Base-by-base conservation (phyloP, 2,888 invertebrate species). In the Ischnus inquisitorius region DNA sequence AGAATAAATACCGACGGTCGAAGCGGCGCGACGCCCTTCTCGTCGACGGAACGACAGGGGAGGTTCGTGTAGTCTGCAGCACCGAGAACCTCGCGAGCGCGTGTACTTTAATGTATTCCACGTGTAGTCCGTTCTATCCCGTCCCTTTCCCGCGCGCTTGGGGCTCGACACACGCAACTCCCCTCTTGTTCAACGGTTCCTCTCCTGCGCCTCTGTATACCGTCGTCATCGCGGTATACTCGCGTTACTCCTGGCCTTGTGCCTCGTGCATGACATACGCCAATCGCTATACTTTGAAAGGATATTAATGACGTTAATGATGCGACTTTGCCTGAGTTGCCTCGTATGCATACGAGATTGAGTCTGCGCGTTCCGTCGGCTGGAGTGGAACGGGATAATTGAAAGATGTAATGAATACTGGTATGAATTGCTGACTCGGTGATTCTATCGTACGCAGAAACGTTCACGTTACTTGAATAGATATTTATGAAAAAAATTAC, bases 51-150 rank as follows among this genome's bases (percentile, higher is more conserved):
- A 77, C 72, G 67, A 71, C 62, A 41, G 79, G 77, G 77, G 68
- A 48, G 78, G 19, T 60, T 10, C 34, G 77, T 62, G 22, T 60
- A n/a, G 16, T 34, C 19, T 19, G 57, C 22, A 41, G 39, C 51
- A 65, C 14, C 62, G 51, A 10, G 48, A 10, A 76, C 62, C 69
- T 41, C 62, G 76, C 34, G 34, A 34, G 54, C 69, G 69, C 74
- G 77, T 65, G 81, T 84, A 75, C 78, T 77, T 78, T 84, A 77
- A 81, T 81, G 81, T 83, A 77, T 83, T 83, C 77, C 80, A 84
- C 81, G 81, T 78, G 81, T 80, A 74, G 81, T 84, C 60, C 74
- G 68, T 81, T 84, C 64, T 54, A 75, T 83, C 43, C 54, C 60
- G 34, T 75, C 28, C 69, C 57, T 48, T 46, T 62, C 25, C 41